Percentiles rank a stretch among this genome's conserved stretches.
phyloP scores from a whole-genome alignment of 2,113 vertebrate genomes.

The Melanostigma gelatinosum region DNA sequence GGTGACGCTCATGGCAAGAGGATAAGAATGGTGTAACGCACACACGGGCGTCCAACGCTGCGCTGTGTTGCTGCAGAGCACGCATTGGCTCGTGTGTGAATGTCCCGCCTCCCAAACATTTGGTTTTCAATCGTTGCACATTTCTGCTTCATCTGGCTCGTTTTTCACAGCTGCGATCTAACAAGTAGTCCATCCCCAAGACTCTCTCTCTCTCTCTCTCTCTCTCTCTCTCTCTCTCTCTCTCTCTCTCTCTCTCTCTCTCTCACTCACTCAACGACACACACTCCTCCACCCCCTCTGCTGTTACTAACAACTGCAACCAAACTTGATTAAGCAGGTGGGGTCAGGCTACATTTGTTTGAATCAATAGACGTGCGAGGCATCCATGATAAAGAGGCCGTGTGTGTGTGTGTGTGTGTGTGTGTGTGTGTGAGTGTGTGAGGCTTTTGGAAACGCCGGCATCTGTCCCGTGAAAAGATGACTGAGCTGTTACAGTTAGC shows the following conservation, averaged over 20 bases:
- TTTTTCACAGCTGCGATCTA: too few species aligned
- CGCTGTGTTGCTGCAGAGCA: too few species aligned
- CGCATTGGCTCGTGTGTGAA: too few species aligned
- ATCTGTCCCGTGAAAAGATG: constrained; percentile 72
- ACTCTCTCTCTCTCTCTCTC: not conserved
- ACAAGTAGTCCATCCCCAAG: too few species aligned
- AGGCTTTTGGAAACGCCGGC: constrained; percentile 30
- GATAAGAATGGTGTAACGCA: too few species aligned
- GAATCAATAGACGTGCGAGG: constrained; percentile 69
- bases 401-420: not conserved
- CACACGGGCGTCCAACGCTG: too few species aligned
- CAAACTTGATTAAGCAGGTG: constrained; percentile 71
- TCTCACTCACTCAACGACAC: constrained; percentile 1
- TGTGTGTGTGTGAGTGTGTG: not conserved
- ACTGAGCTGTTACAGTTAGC: constrained; percentile 74
- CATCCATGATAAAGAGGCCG: constrained; percentile 66
- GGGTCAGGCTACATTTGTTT: constrained; percentile 70
- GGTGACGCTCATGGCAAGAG: too few species aligned
- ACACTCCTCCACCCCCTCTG: constrained; percentile 12
- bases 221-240: not conserved
- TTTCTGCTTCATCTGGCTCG: too few species aligned
- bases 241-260: not conserved
- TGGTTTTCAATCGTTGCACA: too few species aligned
- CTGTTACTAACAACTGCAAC: constrained; percentile 59
- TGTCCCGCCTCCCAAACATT: too few species aligned